Conservation (phyloP, 2,797 vertebrate species). For the Hoplostethus atlanticus region DNA sequence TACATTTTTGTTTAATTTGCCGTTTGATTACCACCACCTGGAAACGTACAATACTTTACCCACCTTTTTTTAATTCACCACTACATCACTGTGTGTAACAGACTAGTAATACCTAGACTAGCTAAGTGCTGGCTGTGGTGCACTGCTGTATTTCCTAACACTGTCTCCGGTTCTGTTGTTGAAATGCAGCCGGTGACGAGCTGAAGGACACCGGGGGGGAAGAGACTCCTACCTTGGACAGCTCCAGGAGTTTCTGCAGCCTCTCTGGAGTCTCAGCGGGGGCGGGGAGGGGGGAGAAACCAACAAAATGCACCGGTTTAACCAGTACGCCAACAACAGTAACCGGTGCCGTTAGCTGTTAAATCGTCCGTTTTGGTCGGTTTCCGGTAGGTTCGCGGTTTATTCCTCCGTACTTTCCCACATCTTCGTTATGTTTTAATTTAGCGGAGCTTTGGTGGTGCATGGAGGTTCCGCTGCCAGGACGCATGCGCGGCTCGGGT, state of each 20-base stretch:
- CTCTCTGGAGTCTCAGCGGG: constrained; percentile 29
- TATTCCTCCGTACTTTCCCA: constrained; percentile 23
- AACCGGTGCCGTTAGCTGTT: not conserved
- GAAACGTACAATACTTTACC: too few relatives aligned
- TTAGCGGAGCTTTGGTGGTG: constrained; percentile 6
- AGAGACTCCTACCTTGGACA: constrained; percentile 71
- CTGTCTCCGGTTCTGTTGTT: not conserved
- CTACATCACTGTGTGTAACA: too few relatives aligned
- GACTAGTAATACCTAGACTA: too few relatives aligned
- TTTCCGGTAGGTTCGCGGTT: too few relatives aligned
- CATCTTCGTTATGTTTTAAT: constrained; percentile 32
- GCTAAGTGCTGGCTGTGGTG: not conserved
- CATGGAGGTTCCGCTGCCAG: not conserved
- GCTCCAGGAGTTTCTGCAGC: constrained; percentile 61
- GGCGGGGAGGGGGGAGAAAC: not conserved
- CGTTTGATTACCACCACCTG: too few relatives aligned
- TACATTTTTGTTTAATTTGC: too few relatives aligned
- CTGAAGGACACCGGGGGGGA: not conserved
- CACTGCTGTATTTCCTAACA: not conserved
- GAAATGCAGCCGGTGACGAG: not conserved
- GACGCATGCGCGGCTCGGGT: constrained; percentile 59
- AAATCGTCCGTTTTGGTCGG: not conserved
- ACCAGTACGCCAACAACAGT: too few relatives aligned
- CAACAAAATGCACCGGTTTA: not conserved
- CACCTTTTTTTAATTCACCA: too few relatives aligned